These are phyloP conservation scores for Rhabdomys dilectus DNA, from an alignment of 2,113 vertebrate species.

Conservation along the genomic window DNA sequence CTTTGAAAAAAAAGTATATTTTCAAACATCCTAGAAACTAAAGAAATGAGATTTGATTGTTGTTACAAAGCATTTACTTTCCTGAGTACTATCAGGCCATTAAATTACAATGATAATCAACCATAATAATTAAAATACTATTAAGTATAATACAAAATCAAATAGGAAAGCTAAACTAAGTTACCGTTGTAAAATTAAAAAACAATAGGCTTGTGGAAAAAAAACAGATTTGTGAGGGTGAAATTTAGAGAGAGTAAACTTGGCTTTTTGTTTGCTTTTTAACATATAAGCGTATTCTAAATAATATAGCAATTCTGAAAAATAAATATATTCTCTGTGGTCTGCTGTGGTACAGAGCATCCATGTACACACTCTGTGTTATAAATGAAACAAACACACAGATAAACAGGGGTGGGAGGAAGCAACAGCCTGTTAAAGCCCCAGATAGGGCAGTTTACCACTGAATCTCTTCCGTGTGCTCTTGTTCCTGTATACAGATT, in stretches of 20 bases:
- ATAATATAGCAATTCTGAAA: conserved; percentile 38
- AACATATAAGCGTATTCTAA: conserved; percentile 34
- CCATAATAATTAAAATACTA: conserved; percentile 75
- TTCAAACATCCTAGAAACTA: conserved; percentile 61
- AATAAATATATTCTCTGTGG: conserved; percentile 28
- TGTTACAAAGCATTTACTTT: conserved; percentile 46
- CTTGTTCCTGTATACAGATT: background rate
- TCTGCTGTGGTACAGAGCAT: background rate
- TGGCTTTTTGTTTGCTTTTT: conserved; percentile 8
- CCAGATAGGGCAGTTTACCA: background rate
- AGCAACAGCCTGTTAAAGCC: background rate
- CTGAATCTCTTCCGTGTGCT: background rate
- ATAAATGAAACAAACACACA: conserved; percentile 4
- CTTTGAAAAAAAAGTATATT: conserved; percentile 19
- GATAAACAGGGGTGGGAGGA: background rate
- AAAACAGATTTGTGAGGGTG: conserved; percentile 7
- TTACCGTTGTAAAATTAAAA: conserved; percentile 61
- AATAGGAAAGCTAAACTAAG: conserved; percentile 72
- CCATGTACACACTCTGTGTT: background rate
- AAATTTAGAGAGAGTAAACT: conserved; percentile 52
- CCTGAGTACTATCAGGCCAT: conserved; percentile 59
- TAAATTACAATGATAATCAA: conserved; percentile 73
- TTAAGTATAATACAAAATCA: conserved; percentile 73
- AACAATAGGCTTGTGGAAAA: conserved; percentile 48
- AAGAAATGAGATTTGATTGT: conserved; percentile 68